Evolutionary conservation across 2,113 vertebrate species (phyloP).

Genomic region (Bombycilla garrulus): DNA sequence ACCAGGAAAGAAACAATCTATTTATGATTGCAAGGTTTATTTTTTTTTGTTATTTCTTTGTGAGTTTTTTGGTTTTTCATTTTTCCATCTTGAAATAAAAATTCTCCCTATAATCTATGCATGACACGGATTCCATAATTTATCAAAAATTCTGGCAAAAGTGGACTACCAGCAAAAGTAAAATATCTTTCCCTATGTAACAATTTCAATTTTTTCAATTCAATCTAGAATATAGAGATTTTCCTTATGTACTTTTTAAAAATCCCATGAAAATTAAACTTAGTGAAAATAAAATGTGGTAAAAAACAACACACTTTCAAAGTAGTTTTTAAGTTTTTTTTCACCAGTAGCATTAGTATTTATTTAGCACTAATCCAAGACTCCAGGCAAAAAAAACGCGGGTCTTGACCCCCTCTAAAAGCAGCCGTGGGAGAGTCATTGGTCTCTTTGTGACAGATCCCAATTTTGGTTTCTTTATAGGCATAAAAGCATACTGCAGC

Average conservation of each 20-base stretch:
- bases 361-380: not conserved
- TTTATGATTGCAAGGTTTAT: not conserved
- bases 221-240: not conserved
- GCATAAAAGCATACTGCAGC: fast-evolving
- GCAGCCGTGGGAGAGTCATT: not conserved
- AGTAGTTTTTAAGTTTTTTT: not conserved
- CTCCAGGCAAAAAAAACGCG: not conserved
- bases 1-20: not conserved
- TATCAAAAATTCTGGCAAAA: not conserved
- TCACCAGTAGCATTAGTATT: not conserved
- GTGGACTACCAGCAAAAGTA: not conserved
- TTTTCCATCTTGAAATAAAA: not conserved
- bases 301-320: not conserved
- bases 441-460: not conserved
- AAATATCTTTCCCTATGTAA: not conserved
- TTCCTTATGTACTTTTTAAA: not conserved
- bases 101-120: not conserved
- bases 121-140: not conserved
- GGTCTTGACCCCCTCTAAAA: not conserved
- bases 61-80: not conserved
- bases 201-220: not conserved
- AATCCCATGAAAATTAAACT: not conserved
- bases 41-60: not conserved
- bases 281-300: not conserved
- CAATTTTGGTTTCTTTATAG: not conserved